A percentile compares a stretch with the other conserved stretches of the same genome.
Evolutionary conservation across 2,888 invertebrate species (phyloP).

Genomic region (Drosophila pseudotalamancana): DNA sequence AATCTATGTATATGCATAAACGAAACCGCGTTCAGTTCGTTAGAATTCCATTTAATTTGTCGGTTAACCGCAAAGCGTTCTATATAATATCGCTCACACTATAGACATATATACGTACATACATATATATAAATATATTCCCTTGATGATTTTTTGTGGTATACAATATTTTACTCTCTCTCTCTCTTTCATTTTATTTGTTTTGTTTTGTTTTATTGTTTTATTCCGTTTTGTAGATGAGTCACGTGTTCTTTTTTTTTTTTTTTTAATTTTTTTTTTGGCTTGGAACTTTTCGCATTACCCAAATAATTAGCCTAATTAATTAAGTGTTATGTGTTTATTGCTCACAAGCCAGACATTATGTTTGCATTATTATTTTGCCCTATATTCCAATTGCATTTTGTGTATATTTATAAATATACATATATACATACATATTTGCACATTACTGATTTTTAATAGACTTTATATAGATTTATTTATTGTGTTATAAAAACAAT

Average conservation of each 20-base stretch:
- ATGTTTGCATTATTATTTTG: constrained; percentile 3
- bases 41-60: constrained; percentile 37
- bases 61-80: constrained; percentile 36
- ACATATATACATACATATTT: background rate
- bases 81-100: constrained; percentile 1
- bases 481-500: background rate
- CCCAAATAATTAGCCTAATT: constrained; percentile 37
- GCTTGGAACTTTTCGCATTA: constrained; percentile 8
- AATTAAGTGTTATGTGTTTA: constrained; percentile 28
- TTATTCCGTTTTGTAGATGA: constrained; percentile 5
- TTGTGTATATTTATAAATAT: background rate
- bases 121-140: constrained; percentile 2
- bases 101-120: too few relatives aligned
- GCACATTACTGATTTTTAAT: background rate
- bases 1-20: background rate
- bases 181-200: constrained; percentile 10
- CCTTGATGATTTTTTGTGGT: background rate
- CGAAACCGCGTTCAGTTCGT: constrained; percentile 16
- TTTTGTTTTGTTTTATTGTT: constrained; percentile 4
- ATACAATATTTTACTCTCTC: background rate
- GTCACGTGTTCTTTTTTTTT: constrained; percentile 8
- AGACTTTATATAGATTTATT: too few relatives aligned
- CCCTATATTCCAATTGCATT: background rate
- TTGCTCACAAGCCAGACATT: constrained; percentile 5
- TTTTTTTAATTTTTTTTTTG: background rate